Percentiles rank a stretch among this genome's conserved stretches.
phyloP scores from a whole-genome alignment of 2,888 invertebrate genomes.

The Drosophila falleni region DNA sequence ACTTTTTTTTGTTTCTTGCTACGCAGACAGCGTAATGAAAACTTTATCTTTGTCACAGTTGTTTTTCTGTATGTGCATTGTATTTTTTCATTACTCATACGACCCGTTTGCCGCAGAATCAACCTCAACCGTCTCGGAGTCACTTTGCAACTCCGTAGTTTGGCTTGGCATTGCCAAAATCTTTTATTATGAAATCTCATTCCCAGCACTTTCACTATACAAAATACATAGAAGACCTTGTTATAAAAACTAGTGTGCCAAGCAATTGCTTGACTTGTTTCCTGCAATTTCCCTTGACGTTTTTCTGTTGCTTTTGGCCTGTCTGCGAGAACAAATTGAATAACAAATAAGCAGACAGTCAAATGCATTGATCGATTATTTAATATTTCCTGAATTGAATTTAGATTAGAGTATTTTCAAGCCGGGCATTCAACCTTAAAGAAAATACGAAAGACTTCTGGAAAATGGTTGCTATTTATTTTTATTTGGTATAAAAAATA shows the following conservation, averaged over 20 bases:
- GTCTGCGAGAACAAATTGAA: constrained; percentile 51
- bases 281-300: constrained; percentile 31
- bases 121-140: constrained; percentile 16
- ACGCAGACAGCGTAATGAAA: constrained; percentile 71
- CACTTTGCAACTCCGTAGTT: constrained; percentile 37
- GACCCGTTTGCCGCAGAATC: constrained; percentile 35
- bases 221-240: constrained; percentile 14
- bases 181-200: background rate
- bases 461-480: no score
- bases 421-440: no score
- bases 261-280: constrained; percentile 57
- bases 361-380: constrained; percentile 36
- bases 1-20: constrained; percentile 15
- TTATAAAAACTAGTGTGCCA: constrained; percentile 3
- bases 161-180: constrained; percentile 60
- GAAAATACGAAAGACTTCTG: no score
- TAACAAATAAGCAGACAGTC: constrained; percentile 32
- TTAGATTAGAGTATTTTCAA: background rate
- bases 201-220: constrained; percentile 64
- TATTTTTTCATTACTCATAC: constrained; percentile 73
- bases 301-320: constrained; percentile 20
- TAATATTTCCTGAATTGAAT: background rate
- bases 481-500: no score
- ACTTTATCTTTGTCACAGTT: constrained; percentile 75
- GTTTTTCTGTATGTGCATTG: constrained; percentile 41